Evolutionary conservation across 1,140 invertebrate genomes (phyloP).

Genomic region (Scaptomyza montana): DNA sequence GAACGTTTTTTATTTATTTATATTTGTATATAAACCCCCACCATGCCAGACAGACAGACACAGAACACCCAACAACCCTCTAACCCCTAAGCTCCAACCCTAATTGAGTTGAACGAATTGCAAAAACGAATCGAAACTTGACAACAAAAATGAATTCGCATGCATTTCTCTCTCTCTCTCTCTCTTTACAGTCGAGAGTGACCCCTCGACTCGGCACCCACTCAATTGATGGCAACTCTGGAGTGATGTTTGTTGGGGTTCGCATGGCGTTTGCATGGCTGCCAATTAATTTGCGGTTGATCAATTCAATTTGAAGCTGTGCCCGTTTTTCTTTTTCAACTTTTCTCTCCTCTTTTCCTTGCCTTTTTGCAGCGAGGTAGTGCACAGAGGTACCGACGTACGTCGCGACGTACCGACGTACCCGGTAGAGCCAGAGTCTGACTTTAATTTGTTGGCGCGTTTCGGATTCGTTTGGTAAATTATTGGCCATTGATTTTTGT

Average conservation of each 20-base stretch:
- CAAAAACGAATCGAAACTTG: conserved; percentile 53
- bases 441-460: conserved; percentile 44
- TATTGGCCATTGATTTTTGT: conserved; percentile 82
- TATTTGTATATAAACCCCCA: too few species aligned
- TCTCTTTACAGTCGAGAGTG: too few species aligned
- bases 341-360: background rate
- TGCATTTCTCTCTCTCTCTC: background rate
- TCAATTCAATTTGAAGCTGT: conserved; percentile 83
- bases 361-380: background rate
- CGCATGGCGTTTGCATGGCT: conserved; percentile 71
- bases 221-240: conserved; percentile 4
- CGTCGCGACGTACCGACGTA: background rate
- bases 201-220: conserved; percentile 7
- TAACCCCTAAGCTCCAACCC: conserved; percentile 1
- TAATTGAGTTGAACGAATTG: conserved; percentile 74
- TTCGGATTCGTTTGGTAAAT: conserved; percentile 72
- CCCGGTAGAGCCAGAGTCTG: background rate
- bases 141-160: conserved; percentile 27
- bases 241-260: conserved; percentile 19
- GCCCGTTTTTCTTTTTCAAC: conserved; percentile 21
- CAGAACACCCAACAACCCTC: background rate
- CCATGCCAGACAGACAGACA: background rate
- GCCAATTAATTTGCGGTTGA: conserved; percentile 83
- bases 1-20: too few species aligned
- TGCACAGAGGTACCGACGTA: conserved; percentile 3